These are phyloP conservation scores for Otis tarda DNA, from an alignment of 2,113 vertebrate genomes.

Conservation along the genomic window DNA sequence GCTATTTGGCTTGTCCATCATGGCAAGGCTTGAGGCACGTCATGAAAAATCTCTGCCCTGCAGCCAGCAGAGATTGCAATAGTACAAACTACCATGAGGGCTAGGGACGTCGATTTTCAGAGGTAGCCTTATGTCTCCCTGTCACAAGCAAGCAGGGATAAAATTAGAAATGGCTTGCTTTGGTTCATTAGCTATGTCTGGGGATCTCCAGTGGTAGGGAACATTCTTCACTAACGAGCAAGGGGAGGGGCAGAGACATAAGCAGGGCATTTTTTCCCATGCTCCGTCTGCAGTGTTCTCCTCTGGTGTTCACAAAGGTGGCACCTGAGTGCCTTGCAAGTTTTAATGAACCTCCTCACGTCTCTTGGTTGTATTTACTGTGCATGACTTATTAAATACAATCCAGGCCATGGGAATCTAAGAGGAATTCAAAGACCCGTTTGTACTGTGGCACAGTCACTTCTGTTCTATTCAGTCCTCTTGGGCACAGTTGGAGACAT, in stretches of 20 bases:
- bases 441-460: neutral
- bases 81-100: neutral
- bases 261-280: neutral
- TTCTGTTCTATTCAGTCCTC: slow-evolving; percentile 35
- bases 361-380: slow-evolving; percentile 36
- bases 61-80: neutral
- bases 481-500: slow-evolving; percentile 26
- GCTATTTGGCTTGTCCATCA: rapidly evolving
- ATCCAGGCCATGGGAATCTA: neutral
- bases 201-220: neutral
- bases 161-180: neutral
- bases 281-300: neutral
- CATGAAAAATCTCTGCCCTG: neutral
- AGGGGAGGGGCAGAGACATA: neutral
- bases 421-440: slow-evolving; percentile 18
- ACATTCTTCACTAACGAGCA: neutral
- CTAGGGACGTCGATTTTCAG: neutral
- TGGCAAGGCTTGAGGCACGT: neutral
- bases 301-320: neutral
- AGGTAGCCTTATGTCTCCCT: neutral
- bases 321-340: neutral
- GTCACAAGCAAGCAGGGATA: neutral
- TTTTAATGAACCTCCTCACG: slow-evolving; percentile 14
- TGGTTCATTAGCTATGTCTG: neutral
- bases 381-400: slow-evolving; percentile 41